Percentiles rank a stretch among this genome's conserved stretches.
Evolutionary conservation across 2,113 vertebrate genomes (phyloP).

Genomic region (Elachura formosa): DNA sequence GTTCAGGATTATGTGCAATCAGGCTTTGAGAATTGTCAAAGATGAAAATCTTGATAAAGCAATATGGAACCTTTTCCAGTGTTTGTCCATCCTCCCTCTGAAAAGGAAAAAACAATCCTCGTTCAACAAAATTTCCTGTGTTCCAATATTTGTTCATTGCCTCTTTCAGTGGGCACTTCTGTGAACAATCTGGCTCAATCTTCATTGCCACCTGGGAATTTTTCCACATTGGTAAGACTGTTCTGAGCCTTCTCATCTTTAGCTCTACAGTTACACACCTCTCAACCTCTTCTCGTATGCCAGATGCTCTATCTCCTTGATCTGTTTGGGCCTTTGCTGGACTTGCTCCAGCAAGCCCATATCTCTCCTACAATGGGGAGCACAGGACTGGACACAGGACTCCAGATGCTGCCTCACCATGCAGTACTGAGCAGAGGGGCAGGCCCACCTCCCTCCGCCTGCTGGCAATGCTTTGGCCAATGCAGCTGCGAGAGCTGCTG

Average conservation of each 20-base stretch:
- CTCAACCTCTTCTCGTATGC: neutral
- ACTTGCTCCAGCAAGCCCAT: neutral
- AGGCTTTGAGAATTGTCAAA: neutral
- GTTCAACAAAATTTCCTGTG: neutral
- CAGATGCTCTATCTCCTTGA: neutral
- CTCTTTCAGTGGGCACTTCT: neutral
- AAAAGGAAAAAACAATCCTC: neutral
- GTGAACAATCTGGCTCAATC: neutral
- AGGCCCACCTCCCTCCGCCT: neutral
- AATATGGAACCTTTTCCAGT: neutral
- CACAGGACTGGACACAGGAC: neutral
- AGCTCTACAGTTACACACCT: neutral
- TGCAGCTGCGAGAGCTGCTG: neutral
- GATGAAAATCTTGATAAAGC: neutral
- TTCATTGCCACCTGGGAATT: neutral
- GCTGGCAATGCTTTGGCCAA: neutral
- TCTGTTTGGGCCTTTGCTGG: neutral
- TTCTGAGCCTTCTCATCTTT: neutral
- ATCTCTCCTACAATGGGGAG: neutral
- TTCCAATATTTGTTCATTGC: neutral
- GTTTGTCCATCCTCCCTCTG: neutral
- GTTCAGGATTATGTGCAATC: neutral
- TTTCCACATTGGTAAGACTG: neutral
- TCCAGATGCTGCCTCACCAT: neutral
- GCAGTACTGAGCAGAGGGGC: neutral